phyloP scores from a whole-genome alignment of 2,797 vertebrate species.

The Danio tinwini region DNA sequence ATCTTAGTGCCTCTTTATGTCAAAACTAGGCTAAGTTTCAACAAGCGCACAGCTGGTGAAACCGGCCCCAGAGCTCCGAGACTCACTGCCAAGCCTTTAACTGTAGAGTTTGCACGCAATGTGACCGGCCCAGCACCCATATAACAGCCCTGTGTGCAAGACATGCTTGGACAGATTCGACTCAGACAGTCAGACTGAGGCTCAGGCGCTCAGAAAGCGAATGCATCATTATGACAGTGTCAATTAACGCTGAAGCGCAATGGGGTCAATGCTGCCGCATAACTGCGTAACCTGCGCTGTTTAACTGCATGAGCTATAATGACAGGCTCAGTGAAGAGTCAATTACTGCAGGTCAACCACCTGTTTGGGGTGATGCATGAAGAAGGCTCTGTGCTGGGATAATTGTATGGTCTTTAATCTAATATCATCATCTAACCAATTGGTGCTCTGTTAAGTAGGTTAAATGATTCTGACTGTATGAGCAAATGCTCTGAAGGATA shows the following conservation, averaged over 20 bases:
- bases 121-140: not conserved
- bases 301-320: slow-evolving; percentile 27
- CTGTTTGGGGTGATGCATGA: slow-evolving; percentile 34
- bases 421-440: slow-evolving; percentile 19
- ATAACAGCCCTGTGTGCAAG: not conserved
- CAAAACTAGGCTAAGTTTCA: not conserved
- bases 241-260: slow-evolving; percentile 31
- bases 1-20: too few species aligned
- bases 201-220: not conserved
- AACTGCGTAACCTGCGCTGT: slow-evolving; percentile 11
- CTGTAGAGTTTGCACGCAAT: slow-evolving; percentile 24
- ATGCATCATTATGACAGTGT: slow-evolving; percentile 34
- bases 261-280: slow-evolving; percentile 31
- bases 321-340: slow-evolving; percentile 17
- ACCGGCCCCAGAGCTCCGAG: not conserved
- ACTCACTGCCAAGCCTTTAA: slow-evolving; percentile 3
- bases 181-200: slow-evolving; percentile 1
- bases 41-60: not conserved
- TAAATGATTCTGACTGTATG: slow-evolving; percentile 24
- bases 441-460: slow-evolving; percentile 34
- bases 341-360: slow-evolving; percentile 35
- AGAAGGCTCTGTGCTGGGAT: slow-evolving; percentile 7
- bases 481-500: slow-evolving; percentile 1
- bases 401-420: slow-evolving; percentile 39
- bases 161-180: not conserved